phyloP scores from a whole-genome alignment of 2,797 vertebrate species.

The Schizothorax lantsangensis region DNA sequence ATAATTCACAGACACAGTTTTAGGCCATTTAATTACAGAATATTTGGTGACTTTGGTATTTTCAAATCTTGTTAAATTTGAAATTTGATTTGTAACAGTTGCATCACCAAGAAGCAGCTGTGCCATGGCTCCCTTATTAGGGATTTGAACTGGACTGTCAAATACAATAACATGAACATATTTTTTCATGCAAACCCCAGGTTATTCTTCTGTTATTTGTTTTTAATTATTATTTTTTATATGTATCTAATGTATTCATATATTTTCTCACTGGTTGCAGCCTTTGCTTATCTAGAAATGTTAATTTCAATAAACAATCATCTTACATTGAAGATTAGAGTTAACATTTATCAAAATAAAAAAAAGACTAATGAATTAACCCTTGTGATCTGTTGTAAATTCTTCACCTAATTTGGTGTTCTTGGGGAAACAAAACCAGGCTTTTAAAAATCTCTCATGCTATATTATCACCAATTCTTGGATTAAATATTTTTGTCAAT shows the following conservation, averaged over 20 bases:
- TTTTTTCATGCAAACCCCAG: neutral
- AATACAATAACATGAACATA: neutral
- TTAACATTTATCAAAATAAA: neutral
- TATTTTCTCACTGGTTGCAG: neutral
- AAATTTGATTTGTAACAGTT: conserved; percentile 25
- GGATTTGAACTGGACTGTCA: conserved; percentile 31
- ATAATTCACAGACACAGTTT: neutral
- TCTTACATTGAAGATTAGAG: neutral
- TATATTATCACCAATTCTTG: no score
- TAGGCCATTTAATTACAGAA: neutral
- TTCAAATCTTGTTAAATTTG: neutral
- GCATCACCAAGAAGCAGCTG: conserved; percentile 20
- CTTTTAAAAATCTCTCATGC: neutral
- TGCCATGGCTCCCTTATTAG: conserved; percentile 17
- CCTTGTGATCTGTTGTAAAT: neutral
- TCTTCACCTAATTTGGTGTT: neutral
- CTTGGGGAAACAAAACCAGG: no score
- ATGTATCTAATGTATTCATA: neutral
- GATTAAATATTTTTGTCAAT: no score
- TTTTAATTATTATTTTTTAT: neutral
- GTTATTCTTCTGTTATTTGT: neutral
- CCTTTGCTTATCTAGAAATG: neutral
- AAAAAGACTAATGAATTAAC: neutral
- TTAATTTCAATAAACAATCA: neutral
- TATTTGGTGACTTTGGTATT: conserved; percentile 7